phyloP scores from a whole-genome alignment of 2,797 vertebrate species.

The Enteromius afrohamiltoni region DNA sequence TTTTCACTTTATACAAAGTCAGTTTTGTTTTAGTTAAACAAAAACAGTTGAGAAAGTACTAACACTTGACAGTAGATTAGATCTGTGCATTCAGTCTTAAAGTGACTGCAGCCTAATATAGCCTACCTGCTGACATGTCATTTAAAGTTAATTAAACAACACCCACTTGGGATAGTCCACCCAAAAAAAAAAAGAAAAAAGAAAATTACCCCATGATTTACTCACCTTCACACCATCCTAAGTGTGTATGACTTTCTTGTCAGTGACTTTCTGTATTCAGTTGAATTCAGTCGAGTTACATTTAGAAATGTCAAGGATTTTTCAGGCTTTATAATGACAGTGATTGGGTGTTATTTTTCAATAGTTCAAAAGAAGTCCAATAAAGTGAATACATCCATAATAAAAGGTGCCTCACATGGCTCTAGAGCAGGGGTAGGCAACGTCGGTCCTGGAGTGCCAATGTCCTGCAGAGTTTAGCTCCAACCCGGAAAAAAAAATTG shows the following conservation, averaged over 20 bases:
- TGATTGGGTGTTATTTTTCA: background rate
- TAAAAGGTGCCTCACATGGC: background rate
- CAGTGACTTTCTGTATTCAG: background rate
- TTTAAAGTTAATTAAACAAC: background rate
- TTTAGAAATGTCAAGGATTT: background rate
- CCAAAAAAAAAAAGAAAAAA: too few species aligned
- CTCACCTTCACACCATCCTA: too few species aligned
- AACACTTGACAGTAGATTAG: background rate
- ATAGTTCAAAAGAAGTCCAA: background rate
- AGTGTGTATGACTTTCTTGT: background rate
- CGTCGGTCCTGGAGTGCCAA: too few species aligned
- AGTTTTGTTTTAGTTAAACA: background rate
- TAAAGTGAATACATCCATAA: background rate
- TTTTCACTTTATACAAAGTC: background rate
- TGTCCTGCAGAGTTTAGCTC: too few species aligned
- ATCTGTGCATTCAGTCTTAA: background rate
- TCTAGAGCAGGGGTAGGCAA: too few species aligned
- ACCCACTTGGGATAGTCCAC: background rate
- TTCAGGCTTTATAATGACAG: background rate
- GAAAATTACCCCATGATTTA: too few species aligned
- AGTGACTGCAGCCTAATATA: background rate
- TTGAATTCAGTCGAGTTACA: background rate
- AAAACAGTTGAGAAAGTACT: background rate
- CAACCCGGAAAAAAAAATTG: too few species aligned
- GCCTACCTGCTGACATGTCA: background rate